Conservation (phyloP, 2,888 invertebrate species). For the Rhyacophila evoluta region DNA sequence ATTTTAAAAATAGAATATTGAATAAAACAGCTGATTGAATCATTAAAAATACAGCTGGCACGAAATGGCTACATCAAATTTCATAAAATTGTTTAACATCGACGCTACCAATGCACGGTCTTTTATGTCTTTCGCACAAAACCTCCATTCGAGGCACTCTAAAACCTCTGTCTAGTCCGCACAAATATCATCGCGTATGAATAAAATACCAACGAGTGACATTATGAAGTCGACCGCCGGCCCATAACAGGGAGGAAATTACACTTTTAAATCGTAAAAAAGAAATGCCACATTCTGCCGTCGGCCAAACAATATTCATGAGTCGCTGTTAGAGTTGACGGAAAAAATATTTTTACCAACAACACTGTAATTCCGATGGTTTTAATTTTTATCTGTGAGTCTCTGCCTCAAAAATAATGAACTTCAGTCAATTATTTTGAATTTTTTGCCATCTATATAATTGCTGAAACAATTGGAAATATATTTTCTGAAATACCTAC, state of each 20-base stretch:
- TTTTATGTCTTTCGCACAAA: background rate
- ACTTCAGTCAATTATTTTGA: background rate
- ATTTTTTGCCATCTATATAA: no score
- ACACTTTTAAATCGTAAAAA: slow-evolving; percentile 45
- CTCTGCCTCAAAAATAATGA: background rate
- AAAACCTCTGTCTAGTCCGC: background rate
- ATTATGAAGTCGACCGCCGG: slow-evolving; percentile 48
- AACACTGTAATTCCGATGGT: background rate
- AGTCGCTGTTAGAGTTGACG: slow-evolving; percentile 11
- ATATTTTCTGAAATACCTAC: no score
- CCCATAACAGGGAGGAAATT: slow-evolving; percentile 37
- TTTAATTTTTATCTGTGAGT: background rate
- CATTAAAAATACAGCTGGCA: background rate
- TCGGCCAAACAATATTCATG: slow-evolving; percentile 39
- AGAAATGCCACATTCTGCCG: slow-evolving; percentile 43
- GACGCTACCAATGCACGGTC: background rate
- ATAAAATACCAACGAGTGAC: slow-evolving; percentile 53
- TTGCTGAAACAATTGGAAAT: no score
- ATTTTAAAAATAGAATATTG: no score
- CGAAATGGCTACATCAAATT: background rate
- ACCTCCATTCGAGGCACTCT: background rate
- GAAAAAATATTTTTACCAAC: background rate
- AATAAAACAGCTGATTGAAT: no score
- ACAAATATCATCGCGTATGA: slow-evolving; percentile 27
- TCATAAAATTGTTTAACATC: background rate